These are phyloP conservation scores for Sphaerodactylus townsendi DNA, from an alignment of 2,113 vertebrate genomes.

Conservation along the genomic window DNA sequence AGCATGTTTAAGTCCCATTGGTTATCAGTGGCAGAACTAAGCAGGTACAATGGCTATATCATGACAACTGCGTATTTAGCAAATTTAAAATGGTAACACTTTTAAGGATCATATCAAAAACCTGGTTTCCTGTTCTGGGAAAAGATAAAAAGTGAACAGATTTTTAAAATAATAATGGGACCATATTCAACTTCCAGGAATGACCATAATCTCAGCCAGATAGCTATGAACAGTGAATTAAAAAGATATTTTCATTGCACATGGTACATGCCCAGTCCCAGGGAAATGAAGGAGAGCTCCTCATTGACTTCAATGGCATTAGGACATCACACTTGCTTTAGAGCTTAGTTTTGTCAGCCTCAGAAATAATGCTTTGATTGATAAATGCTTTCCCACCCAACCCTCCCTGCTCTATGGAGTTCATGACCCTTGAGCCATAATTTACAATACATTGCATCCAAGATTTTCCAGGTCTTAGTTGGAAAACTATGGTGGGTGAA, in stretches of 20 bases:
- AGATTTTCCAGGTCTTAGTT: slow-evolving; percentile 79
- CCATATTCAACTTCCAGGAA: slow-evolving; percentile 13
- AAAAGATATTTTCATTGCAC: slow-evolving; percentile 68
- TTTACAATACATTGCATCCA: slow-evolving; percentile 75
- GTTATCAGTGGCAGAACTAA: neutral
- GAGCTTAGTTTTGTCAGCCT: slow-evolving; percentile 82
- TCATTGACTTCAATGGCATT: slow-evolving; percentile 36
- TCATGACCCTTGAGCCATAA: slow-evolving; percentile 88
- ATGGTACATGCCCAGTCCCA: neutral
- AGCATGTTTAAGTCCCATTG: neutral
- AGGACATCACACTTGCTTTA: slow-evolving; percentile 67
- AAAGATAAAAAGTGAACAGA: neutral
- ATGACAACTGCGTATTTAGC: neutral
- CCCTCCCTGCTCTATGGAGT: slow-evolving; percentile 65
- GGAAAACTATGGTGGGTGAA: slow-evolving; percentile 81
- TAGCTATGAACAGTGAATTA: slow-evolving; percentile 72
- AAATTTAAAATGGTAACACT: slow-evolving; percentile 6
- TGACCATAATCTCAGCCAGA: neutral
- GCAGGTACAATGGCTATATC: neutral
- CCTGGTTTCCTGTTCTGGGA: accelerated
- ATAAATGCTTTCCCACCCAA: slow-evolving; percentile 70
- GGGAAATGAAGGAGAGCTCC: neutral
- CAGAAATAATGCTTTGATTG: slow-evolving; percentile 73
- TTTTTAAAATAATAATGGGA: neutral
- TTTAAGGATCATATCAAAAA: neutral